These are phyloP conservation scores for Brachionichthys hirsutus DNA, from an alignment of 2,113 vertebrate genomes.

Conservation along the genomic window DNA sequence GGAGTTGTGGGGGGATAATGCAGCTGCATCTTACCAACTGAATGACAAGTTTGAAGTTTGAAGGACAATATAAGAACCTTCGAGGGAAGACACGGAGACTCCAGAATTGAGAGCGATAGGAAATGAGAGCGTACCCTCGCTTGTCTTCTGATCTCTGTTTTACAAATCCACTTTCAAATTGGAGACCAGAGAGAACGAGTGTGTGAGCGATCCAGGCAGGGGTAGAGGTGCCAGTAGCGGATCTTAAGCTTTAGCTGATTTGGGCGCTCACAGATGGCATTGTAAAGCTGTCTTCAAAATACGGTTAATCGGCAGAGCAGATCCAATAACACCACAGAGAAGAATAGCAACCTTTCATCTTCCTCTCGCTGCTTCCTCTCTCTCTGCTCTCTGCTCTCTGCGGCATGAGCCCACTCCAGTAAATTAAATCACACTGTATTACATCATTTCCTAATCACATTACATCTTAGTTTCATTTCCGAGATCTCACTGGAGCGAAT, in stretches of 20 bases:
- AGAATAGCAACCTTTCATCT: conserved; percentile 23
- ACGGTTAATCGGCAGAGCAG: conserved; percentile 47
- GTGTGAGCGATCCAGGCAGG: conserved; percentile 15
- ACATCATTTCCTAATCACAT: conserved; percentile 55
- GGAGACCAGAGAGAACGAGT: neutral
- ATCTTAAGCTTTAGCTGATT: conserved; percentile 41
- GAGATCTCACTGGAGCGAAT: conserved; percentile 37
- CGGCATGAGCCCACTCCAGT: conserved; percentile 33
- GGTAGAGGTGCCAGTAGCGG: conserved; percentile 11
- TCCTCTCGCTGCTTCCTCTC: neutral
- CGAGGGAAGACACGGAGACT: conserved; percentile 1
- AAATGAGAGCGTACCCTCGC: conserved; percentile 10
- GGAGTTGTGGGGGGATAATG: conserved; percentile 17
- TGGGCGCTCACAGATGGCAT: conserved; percentile 30
- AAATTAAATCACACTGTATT: conserved; percentile 52
- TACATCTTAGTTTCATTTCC: conserved; percentile 53
- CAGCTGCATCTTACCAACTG: conserved; percentile 31
- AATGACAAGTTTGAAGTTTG: conserved; percentile 23
- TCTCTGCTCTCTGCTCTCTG: conserved; percentile 13
- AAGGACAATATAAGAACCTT: conserved; percentile 14
- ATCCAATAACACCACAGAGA: conserved; percentile 28
- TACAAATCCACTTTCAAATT: conserved; percentile 43
- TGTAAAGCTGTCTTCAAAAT: conserved; percentile 51
- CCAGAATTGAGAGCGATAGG: neutral
- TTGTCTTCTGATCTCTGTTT: conserved; percentile 32